A percentile compares a stretch with the other conserved stretches of the same genome.
Evolutionary conservation across 1,140 invertebrate genomes (phyloP).

Genomic region (Lasioglossum baleicum): DNA sequence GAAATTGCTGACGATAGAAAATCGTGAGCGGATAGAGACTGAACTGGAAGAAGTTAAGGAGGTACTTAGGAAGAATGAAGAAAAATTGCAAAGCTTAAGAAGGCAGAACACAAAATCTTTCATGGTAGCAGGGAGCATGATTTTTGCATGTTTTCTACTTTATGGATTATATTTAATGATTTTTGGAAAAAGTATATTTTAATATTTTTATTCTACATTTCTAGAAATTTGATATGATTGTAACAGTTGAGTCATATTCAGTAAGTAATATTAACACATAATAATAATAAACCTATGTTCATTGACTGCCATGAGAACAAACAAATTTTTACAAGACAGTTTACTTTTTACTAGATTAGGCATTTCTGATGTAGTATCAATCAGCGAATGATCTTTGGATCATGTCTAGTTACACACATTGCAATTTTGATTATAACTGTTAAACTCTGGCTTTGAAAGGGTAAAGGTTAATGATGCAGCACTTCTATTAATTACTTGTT

Average conservation of each 20-base stretch:
- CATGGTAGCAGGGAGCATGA: conserved; percentile 68
- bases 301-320: background rate
- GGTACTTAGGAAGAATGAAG: conserved; percentile 69
- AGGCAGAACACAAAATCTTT: conserved; percentile 72
- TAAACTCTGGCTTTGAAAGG: background rate
- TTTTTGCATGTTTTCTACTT: conserved; percentile 70
- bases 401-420: background rate
- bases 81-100: conserved; percentile 64
- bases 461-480: background rate
- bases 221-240: background rate
- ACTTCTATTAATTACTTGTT: background rate
- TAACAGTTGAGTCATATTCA: background rate
- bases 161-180: conserved; percentile 69
- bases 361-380: background rate
- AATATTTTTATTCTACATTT: conserved; percentile 5
- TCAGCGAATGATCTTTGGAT: background rate
- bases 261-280: background rate
- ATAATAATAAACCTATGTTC: background rate
- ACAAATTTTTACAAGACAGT: background rate
- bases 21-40: conserved; percentile 70
- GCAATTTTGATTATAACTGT: background rate
- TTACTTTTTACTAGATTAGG: background rate
- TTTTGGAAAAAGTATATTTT: conserved; percentile 34
- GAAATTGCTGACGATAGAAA: conserved; percentile 65
- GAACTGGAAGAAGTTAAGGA: conserved; percentile 70